phyloP scores from a whole-genome alignment of 2,888 invertebrate genomes.

The Hipparchia semele region DNA sequence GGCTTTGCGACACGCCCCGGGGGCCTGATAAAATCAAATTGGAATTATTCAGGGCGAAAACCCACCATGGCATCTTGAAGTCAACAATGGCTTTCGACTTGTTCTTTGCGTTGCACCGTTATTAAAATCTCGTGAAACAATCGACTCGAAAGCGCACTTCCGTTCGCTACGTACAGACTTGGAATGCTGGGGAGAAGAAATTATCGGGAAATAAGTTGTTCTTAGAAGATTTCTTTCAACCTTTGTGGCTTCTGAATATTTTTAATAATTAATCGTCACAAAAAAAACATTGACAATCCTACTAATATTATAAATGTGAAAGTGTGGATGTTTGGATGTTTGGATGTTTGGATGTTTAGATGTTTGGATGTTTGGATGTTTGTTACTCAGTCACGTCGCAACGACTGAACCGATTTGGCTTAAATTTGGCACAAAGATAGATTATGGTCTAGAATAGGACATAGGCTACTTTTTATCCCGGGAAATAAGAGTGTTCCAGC shows the following conservation, averaged over 20 bases:
- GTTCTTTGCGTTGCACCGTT: conserved; percentile 81
- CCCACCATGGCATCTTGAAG: conserved; percentile 66
- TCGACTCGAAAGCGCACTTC: conserved; percentile 82
- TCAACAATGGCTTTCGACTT: conserved; percentile 76
- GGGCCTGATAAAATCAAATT: conserved; percentile 61
- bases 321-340: too few relatives aligned
- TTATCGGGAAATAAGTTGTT: conserved; percentile 36
- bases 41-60: conserved; percentile 50
- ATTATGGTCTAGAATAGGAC: too few relatives aligned
- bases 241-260: neutral
- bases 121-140: conserved; percentile 83
- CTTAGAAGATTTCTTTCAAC: conserved; percentile 24
- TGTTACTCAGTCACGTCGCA: too few relatives aligned
- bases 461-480: too few relatives aligned
- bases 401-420: too few relatives aligned
- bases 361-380: too few relatives aligned
- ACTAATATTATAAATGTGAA: too few relatives aligned
- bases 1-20: conserved; percentile 38
- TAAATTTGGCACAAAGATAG: too few relatives aligned
- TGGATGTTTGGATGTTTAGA: too few relatives aligned
- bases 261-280: neutral
- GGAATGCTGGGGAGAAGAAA: conserved; percentile 39
- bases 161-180: conserved; percentile 68
- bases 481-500: too few relatives aligned
- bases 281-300: too few relatives aligned